Base-by-base conservation (phyloP, 2,888 invertebrate species). In the Merodon equestris region DNA sequence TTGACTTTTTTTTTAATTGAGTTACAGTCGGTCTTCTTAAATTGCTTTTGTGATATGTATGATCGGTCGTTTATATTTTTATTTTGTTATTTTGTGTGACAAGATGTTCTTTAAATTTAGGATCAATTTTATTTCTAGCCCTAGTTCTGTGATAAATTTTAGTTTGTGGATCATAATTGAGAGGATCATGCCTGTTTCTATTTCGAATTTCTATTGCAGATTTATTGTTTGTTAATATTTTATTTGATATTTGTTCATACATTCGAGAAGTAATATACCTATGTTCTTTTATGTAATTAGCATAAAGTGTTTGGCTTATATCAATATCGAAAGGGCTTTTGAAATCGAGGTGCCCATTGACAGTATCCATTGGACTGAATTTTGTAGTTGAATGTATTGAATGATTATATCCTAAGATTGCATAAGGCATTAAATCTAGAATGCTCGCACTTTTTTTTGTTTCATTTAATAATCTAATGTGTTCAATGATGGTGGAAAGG, bases 331-430 rank as follows among this genome's bases (percentile, higher is more conserved):
- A 68, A 19, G 45, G 58, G 45, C 17, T 58, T 10, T 45, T 45
- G 1, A 58, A 13, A 10, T 54, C 60, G 47, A 60, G 40, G 19
- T 70, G 60, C 4, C 60, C 54, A 7, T 70, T 68, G 34, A 58
- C 36, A 48, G 58, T 42, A 42, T 45, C 38, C 13, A 53, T 68
- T 38, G 73, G 81, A 10, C 47, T 74, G 13, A 53, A 36, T 61
- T 56, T 81, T 51, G 74, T 71, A 15, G 47, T 15, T 34, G 71
- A 75, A 63, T 75, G 72, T 42, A 79, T 73, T 18, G 75, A 61
- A 50, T 75, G 71, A 14, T 67, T 77, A 38, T 68, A 72, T 38
- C 66, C 71, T 15, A 81, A 50, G 40, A 75, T 61, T 15, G 71
- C 66, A 38, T 63, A 19, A 15, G 66, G 63, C 45, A 73, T 71